Percentiles rank a stretch among this genome's conserved stretches.
phyloP scores from a whole-genome alignment of 2,888 invertebrate species.

The Cheilosia soror region DNA sequence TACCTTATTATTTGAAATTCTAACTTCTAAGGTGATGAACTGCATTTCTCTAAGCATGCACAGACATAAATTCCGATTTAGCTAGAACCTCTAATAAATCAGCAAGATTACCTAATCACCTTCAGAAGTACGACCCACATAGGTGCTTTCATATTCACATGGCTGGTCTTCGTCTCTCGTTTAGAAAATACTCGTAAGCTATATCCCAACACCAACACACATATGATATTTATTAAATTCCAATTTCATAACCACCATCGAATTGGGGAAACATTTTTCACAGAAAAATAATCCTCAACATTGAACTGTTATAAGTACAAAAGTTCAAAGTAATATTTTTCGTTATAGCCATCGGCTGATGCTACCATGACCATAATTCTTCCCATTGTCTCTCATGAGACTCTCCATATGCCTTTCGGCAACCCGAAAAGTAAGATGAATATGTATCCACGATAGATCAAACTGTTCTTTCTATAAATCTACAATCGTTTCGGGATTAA shows the following conservation, averaged over 20 bases:
- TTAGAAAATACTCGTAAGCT: slow-evolving; percentile 14
- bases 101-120: neutral
- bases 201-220: slow-evolving; percentile 25
- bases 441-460: slow-evolving; percentile 72
- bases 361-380: slow-evolving; percentile 68
- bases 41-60: neutral
- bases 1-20: no score
- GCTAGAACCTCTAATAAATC: neutral
- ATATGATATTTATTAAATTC: slow-evolving; percentile 52
- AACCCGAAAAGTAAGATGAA: slow-evolving; percentile 67
- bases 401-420: slow-evolving; percentile 13
- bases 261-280: slow-evolving; percentile 56
- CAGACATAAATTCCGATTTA: neutral
- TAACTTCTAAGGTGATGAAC: neutral
- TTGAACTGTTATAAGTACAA: slow-evolving; percentile 72
- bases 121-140: neutral
- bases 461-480: slow-evolving; percentile 73
- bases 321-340: slow-evolving; percentile 74
- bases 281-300: slow-evolving; percentile 53
- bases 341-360: slow-evolving; percentile 21
- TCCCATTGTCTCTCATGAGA: slow-evolving; percentile 57
- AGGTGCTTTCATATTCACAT: neutral
- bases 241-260: slow-evolving; percentile 70
- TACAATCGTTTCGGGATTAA: slow-evolving; percentile 72
- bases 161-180: neutral